These are phyloP conservation scores for Bombyx mori DNA, from an alignment of 1,140 invertebrate species.

Conservation along the genomic window ASM3026992v2 NC_085116.1:6391001-6391500, in stretches of 20 bases:
- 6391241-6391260: not conserved
- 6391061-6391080: too few species aligned
- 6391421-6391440: slow-evolving; percentile 47
- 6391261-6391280: slow-evolving; percentile 2
- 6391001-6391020: not conserved
- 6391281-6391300: slow-evolving; percentile 10
- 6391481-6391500: slow-evolving; percentile 58
- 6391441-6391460: slow-evolving; percentile 58
- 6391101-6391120: too few species aligned
- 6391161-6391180: too few species aligned
- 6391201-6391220: too few species aligned
- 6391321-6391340: slow-evolving; percentile 12
- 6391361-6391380: slow-evolving; percentile 25
- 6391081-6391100: too few species aligned
- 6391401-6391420: slow-evolving; percentile 8
- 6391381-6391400: slow-evolving; percentile 5
- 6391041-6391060: not conserved
- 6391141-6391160: too few species aligned
- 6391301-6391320: not conserved
- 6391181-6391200: too few species aligned
- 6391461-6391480: slow-evolving; percentile 39
- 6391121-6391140: too few species aligned
- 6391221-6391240: not conserved
- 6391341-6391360: slow-evolving; percentile 26
- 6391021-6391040: not conserved